Evolutionary conservation across 2,888 invertebrate species (phyloP).

Genomic region (Drosophila buzzatii): DNA sequence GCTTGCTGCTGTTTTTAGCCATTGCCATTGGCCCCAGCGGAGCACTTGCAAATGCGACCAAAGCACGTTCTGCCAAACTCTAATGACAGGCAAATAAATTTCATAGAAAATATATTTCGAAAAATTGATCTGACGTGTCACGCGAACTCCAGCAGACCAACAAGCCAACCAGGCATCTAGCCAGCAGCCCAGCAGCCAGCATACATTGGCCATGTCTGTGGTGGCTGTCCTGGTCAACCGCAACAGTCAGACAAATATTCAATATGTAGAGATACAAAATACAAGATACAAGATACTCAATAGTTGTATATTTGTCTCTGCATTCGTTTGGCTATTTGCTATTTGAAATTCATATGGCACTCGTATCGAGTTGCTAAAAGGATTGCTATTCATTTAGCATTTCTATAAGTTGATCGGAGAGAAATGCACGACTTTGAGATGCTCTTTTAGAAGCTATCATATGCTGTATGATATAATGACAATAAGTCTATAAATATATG

Average conservation of each 20-base stretch:
- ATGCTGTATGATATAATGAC: too few relatives aligned
- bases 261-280: constrained; percentile 15
- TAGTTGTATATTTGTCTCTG: constrained; percentile 35
- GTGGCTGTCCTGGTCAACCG: constrained; percentile 15
- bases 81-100: constrained; percentile 83
- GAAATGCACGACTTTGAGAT: neutral
- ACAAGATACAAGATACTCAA: constrained; percentile 21
- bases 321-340: constrained; percentile 8
- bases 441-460: too few relatives aligned
- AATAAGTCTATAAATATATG: too few relatives aligned
- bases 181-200: constrained; percentile 6
- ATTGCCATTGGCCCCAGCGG: constrained; percentile 64
- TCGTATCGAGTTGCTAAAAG: constrained; percentile 27
- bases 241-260: constrained; percentile 6
- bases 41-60: constrained; percentile 76
- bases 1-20: constrained; percentile 7
- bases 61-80: constrained; percentile 79
- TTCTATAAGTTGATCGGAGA: neutral
- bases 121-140: constrained; percentile 84
- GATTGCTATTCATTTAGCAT: constrained; percentile 27
- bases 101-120: constrained; percentile 82
- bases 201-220: constrained; percentile 14
- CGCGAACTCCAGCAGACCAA: constrained; percentile 58
- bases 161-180: neutral
- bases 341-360: constrained; percentile 28